Evolutionary conservation across 2,797 vertebrate species (phyloP).

Genomic region (Otolemur crassicaudatus): DNA sequence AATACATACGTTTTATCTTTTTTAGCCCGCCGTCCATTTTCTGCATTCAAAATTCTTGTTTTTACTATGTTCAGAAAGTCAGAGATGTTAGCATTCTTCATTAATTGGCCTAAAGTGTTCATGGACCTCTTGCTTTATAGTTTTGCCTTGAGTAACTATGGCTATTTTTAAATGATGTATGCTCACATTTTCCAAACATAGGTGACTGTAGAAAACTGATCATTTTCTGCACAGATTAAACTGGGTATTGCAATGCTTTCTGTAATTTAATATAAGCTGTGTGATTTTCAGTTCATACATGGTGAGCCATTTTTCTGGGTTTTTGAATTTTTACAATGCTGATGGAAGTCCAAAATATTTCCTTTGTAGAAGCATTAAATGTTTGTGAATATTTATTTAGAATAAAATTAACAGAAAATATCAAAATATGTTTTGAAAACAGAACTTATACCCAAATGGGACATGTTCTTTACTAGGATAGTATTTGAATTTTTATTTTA

Average conservation of each 20-base stretch:
- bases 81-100: background rate
- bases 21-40: background rate
- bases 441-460: slow-evolving; percentile 44
- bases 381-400: background rate
- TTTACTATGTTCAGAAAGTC: slow-evolving; percentile 41
- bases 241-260: background rate
- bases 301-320: background rate
- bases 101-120: background rate
- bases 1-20: slow-evolving; percentile 5
- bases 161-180: background rate
- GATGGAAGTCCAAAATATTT: slow-evolving; percentile 44
- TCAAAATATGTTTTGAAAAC: slow-evolving; percentile 60
- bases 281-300: slow-evolving; percentile 20
- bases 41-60: background rate
- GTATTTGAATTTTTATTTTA: slow-evolving; percentile 52
- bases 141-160: background rate
- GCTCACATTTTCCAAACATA: slow-evolving; percentile 40
- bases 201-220: background rate
- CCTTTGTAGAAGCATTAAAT: slow-evolving; percentile 33
- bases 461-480: background rate
- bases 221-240: slow-evolving; percentile 19
- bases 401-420: slow-evolving; percentile 58
- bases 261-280: slow-evolving; percentile 42
- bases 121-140: background rate
- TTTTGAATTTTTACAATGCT: slow-evolving; percentile 49